Evolutionary conservation across 2,113 vertebrate genomes (phyloP).

Genomic region (Tautogolabrus adspersus): DNA sequence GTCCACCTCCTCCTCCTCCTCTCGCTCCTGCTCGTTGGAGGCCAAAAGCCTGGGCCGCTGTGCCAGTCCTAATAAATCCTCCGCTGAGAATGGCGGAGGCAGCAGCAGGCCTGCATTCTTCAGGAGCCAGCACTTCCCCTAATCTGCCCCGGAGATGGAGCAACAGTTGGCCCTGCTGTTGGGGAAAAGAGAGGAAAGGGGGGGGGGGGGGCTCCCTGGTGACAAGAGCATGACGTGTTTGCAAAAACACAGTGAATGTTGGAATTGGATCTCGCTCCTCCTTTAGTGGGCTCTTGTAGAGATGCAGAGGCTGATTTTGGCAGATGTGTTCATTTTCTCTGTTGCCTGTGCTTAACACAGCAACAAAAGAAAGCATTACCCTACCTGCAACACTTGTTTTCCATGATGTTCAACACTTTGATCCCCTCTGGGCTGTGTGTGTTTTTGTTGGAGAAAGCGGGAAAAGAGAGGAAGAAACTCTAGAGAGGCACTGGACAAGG

Average conservation of each 20-base stretch:
- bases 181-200: constrained; percentile 14
- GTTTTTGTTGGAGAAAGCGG: constrained; percentile 46
- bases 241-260: constrained; percentile 69
- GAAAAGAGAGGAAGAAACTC: constrained; percentile 41
- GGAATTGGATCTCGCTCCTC: constrained; percentile 47
- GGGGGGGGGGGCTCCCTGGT: constrained; percentile 29
- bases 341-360: constrained; percentile 24
- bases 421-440: constrained; percentile 32
- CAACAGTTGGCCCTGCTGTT: constrained; percentile 70
- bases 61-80: constrained; percentile 78
- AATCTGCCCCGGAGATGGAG: constrained; percentile 74
- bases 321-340: constrained; percentile 61
- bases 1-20: constrained; percentile 51
- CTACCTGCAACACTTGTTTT: constrained; percentile 55
- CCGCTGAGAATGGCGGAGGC: constrained; percentile 60
- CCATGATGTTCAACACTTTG: constrained; percentile 31
- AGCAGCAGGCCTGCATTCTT: constrained; percentile 77
- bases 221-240: constrained; percentile 64
- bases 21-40: constrained; percentile 28
- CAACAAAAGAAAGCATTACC: constrained; percentile 36
- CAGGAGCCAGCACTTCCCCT: constrained; percentile 73
- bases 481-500: constrained; percentile 35
- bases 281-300: constrained; percentile 34
- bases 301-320: constrained; percentile 61
- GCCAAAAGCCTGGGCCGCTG: constrained; percentile 58